phyloP scores from a whole-genome alignment of 2,888 invertebrate species.

The Dromius quadrimaculatus region DNA sequence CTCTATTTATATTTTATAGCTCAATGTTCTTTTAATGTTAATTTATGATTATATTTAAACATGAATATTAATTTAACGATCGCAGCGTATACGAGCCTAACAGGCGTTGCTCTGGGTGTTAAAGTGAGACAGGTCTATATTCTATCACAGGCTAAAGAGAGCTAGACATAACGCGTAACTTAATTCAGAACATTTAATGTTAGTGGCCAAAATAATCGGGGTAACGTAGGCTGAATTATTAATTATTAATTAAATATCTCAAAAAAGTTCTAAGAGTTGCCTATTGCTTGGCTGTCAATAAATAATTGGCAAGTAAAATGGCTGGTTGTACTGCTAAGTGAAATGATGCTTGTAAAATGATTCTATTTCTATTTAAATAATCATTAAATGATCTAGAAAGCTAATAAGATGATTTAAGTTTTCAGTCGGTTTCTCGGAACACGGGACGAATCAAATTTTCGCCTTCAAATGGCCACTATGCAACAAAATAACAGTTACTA shows the following conservation, averaged over 20 bases:
- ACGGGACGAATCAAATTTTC: slow-evolving; percentile 34
- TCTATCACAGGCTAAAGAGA: slow-evolving; percentile 66
- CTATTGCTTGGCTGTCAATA: slow-evolving; percentile 51
- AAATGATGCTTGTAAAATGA: slow-evolving; percentile 25
- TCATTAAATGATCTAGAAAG: slow-evolving; percentile 29
- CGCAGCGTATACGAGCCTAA: slow-evolving; percentile 54
- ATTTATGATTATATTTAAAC: slow-evolving; percentile 47
- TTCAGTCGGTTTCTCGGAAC: slow-evolving; percentile 43
- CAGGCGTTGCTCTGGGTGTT: slow-evolving; percentile 54
- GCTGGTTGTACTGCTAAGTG: slow-evolving; percentile 61
- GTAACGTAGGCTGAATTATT: background rate
- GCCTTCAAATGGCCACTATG: slow-evolving; percentile 45
- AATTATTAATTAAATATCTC: background rate
- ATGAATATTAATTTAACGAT: slow-evolving; percentile 45
- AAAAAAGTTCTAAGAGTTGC: slow-evolving; percentile 3
- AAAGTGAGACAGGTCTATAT: slow-evolving; percentile 57
- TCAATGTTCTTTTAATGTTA: no score
- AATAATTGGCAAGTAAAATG: slow-evolving; percentile 62
- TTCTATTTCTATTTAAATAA: slow-evolving; percentile 36
- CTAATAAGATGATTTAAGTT: slow-evolving; percentile 38
- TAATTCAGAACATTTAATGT: slow-evolving; percentile 35
- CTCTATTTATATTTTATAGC: no score
- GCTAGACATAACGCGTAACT: slow-evolving; percentile 57
- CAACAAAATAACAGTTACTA: slow-evolving; percentile 48
- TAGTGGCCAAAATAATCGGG: slow-evolving; percentile 42